Percentiles rank a stretch among this genome's conserved stretches.
Conservation (phyloP, 2,797 vertebrate genomes). For the Dipus sagitta region DNA sequence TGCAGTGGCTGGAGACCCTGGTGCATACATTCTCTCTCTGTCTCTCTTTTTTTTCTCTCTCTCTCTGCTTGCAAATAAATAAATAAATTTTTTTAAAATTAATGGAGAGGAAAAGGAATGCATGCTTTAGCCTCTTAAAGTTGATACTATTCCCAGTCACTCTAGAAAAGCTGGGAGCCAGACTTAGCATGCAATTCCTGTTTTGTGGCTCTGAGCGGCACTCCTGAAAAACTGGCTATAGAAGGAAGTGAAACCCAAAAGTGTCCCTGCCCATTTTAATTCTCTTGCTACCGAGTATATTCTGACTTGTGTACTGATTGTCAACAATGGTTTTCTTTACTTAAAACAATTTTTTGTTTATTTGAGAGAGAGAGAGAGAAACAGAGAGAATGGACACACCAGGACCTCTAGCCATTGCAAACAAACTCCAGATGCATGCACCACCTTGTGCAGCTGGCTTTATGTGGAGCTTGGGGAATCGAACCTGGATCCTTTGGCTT, state of each 20-base stretch:
- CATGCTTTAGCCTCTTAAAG: neutral
- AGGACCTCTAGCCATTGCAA: too few species aligned
- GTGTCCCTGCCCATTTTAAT: slow-evolving; percentile 36
- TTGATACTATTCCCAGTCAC: neutral
- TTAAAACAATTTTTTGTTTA: neutral
- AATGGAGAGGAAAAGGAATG: neutral
- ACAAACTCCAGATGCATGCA: too few species aligned
- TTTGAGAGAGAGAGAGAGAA: too few species aligned
- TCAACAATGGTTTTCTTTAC: neutral
- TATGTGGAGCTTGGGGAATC: too few species aligned
- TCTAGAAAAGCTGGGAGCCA: neutral
- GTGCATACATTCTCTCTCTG: too few species aligned
- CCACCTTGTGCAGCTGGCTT: too few species aligned
- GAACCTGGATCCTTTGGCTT: too few species aligned
- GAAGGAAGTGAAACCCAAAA: slow-evolving; percentile 68
- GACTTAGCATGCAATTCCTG: neutral
- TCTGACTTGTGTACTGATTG: neutral
- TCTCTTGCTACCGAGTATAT: slow-evolving; percentile 3
- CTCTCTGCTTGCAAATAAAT: too few species aligned
- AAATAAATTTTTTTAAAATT: too few species aligned
- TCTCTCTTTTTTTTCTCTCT: too few species aligned
- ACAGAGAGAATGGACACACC: too few species aligned
- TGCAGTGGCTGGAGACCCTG: too few species aligned
- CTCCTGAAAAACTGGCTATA: slow-evolving; percentile 53
- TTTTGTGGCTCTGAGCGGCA: neutral